These are phyloP conservation scores for Tragelaphus eurycerus DNA, from an alignment of 2,797 vertebrate species.

Conservation along the genomic window DNA sequence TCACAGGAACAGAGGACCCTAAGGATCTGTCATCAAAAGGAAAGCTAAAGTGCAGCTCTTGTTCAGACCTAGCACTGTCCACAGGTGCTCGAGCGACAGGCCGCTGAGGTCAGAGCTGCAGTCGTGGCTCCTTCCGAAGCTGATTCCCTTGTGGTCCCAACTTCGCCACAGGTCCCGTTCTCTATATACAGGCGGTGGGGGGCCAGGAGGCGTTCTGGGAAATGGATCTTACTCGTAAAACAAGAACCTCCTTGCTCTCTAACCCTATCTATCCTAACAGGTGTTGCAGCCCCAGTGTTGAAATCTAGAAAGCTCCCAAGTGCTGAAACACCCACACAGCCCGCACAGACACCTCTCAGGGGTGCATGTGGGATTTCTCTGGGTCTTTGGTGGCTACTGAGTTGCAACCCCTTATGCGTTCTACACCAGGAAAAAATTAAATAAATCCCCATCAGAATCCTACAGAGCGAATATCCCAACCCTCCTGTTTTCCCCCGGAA, in stretches of 20 bases:
- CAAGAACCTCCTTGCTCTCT: not conserved
- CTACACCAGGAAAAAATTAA: not conserved
- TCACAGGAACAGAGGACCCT: not conserved
- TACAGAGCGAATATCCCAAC: not conserved
- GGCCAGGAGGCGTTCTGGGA: not conserved
- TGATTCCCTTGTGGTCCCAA: not conserved
- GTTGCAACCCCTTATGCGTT: not conserved
- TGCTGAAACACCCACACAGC: not conserved
- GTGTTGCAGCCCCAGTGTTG: not conserved
- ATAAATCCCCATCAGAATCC: not conserved
- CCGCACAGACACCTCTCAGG: fast-evolving
- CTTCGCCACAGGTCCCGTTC: not conserved
- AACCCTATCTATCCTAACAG: not conserved
- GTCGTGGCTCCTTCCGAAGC: not conserved
- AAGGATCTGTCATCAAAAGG: not conserved
- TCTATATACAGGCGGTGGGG: not conserved
- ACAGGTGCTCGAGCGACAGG: too few relatives aligned
- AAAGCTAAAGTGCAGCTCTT: not conserved
- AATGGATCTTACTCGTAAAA: not conserved
- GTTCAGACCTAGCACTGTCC: not conserved
- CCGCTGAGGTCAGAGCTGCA: not conserved
- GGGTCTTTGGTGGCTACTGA: not conserved
- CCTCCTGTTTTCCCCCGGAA: not conserved
- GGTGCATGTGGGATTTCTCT: not conserved
- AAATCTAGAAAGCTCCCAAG: not conserved